Evolutionary conservation across 2,888 invertebrate species (phyloP).

Genomic region (Eristalis arbustorum): DNA sequence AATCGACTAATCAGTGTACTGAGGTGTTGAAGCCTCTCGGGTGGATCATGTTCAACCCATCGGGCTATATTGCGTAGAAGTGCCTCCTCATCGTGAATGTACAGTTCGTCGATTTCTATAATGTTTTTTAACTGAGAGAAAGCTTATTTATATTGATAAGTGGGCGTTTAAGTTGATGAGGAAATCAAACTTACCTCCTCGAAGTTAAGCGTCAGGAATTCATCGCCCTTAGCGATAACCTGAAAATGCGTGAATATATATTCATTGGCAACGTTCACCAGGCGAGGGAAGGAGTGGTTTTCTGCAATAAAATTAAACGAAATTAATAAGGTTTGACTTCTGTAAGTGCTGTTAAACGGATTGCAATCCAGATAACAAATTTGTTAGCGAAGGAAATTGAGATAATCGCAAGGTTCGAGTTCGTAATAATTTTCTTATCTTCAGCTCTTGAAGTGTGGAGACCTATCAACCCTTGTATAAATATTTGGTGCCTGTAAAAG

Average conservation of each 20-base stretch:
- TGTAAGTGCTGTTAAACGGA: no score
- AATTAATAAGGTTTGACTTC: no score
- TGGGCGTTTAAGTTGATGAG: background rate
- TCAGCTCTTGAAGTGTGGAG: no score
- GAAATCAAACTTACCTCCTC: slow-evolving; percentile 72
- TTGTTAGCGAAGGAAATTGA: no score
- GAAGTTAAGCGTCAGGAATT: slow-evolving; percentile 73
- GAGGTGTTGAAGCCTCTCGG: slow-evolving; percentile 70
- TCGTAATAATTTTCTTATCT: no score
- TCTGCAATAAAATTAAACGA: slow-evolving; percentile 53
- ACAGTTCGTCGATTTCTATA: slow-evolving; percentile 72
- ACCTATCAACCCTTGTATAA: no score
- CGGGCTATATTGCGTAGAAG: slow-evolving; percentile 73
- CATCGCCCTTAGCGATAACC: slow-evolving; percentile 73
- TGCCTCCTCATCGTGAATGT: slow-evolving; percentile 73
- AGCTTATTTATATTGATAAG: background rate
- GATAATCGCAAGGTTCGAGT: no score
- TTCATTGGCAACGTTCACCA: slow-evolving; percentile 72
- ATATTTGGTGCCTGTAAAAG: no score
- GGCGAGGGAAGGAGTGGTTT: slow-evolving; percentile 72
- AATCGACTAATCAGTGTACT: slow-evolving; percentile 71
- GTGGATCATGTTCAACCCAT: slow-evolving; percentile 72
- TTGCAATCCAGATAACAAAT: no score
- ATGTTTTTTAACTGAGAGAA: slow-evolving; percentile 70
- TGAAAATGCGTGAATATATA: slow-evolving; percentile 73